Evolutionary conservation across 2,113 vertebrate species (phyloP).

Genomic region (Pygoscelis antarcticus): DNA sequence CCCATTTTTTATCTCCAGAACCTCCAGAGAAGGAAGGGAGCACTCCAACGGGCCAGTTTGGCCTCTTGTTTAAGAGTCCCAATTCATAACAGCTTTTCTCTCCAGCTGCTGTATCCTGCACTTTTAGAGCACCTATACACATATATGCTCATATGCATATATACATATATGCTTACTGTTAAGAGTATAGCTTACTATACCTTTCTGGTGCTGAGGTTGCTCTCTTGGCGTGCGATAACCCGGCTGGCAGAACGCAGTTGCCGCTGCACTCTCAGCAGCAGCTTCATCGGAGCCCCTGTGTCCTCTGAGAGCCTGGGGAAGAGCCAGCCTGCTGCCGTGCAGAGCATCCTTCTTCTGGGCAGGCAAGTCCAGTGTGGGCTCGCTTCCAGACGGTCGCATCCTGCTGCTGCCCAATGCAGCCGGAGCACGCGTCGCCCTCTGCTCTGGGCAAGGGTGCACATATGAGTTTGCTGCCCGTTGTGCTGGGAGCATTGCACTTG

Average conservation of each 20-base stretch:
- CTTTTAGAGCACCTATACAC: neutral
- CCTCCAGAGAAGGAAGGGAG: neutral
- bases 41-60: neutral
- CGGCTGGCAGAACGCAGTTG: fast-evolving
- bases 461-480: neutral
- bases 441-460: neutral
- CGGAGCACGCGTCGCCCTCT: fast-evolving
- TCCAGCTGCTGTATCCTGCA: neutral
- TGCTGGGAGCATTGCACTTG: neutral
- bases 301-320: neutral
- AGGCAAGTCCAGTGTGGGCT: neutral
- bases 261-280: neutral
- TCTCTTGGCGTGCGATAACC: neutral
- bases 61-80: neutral
- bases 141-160: neutral
- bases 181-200: neutral
- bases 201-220: neutral
- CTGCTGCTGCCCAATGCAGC: fast-evolving
- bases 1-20: neutral
- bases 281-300: neutral
- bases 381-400: neutral
- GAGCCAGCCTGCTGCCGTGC: fast-evolving
- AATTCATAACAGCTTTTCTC: neutral
- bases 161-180: too few relatives aligned
- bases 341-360: neutral